Evolutionary conservation across 2,113 vertebrate genomes (phyloP).

Genomic region (Varanus salvator): DNA sequence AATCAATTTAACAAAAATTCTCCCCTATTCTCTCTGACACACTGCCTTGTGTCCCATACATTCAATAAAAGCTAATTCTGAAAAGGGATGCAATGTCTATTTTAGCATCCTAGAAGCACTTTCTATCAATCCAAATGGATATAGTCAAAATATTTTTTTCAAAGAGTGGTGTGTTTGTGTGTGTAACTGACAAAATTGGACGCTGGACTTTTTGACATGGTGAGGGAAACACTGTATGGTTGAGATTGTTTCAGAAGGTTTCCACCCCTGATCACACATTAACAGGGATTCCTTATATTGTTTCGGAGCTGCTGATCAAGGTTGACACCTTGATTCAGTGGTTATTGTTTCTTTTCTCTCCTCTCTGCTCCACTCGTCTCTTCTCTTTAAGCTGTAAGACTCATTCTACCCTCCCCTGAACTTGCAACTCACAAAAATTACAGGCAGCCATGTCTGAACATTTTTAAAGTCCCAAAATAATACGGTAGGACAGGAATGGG

Average conservation of each 20-base stretch:
- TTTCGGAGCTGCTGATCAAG: background rate
- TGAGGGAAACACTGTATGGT: background rate
- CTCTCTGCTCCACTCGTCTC: background rate
- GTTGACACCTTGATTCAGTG: background rate
- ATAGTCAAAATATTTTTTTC: background rate
- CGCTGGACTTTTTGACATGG: background rate
- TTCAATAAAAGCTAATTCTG: conserved; percentile 2
- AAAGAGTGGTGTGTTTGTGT: too few species aligned
- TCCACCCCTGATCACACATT: background rate
- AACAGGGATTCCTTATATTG: background rate
- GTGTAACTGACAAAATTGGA: background rate
- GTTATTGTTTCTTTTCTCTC: background rate
- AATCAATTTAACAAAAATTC: conserved; percentile 48
- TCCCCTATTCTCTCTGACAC: background rate
- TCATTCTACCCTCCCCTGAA: too few species aligned
- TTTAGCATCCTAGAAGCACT: background rate
- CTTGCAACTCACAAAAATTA: background rate
- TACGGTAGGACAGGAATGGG: too few species aligned
- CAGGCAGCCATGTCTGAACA: background rate
- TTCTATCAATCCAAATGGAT: background rate
- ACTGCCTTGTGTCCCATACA: background rate
- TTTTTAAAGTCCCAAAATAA: too few species aligned
- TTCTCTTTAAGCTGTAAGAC: too few species aligned
- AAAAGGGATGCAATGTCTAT: background rate
- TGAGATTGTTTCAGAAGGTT: background rate